Evolutionary conservation across 2,888 invertebrate genomes (phyloP), one percentile per base, ranked within the genome.

Genomic region (Meiosimyza decipiens): DNA sequence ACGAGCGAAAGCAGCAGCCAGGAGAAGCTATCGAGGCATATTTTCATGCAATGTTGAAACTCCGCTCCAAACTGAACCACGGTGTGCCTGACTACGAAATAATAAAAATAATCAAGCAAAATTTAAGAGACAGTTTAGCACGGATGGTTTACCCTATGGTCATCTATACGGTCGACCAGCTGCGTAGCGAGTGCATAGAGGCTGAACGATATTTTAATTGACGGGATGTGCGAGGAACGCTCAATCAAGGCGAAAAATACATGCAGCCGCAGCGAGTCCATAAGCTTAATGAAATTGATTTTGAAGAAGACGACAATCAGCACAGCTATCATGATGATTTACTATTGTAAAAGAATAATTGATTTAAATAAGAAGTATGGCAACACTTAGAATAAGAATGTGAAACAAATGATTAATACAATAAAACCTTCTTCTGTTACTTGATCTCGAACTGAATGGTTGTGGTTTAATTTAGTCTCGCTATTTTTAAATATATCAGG

Each of bases 151-250:
- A 55, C 33, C 54, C 72, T 3, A 47, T 66, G 18, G 40, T 18
- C 18, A 52, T 57, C 12, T 66, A 62, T 16, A 33, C 71, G 9
- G 67, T 72, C 6, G 59, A 72, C 11, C 71, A 72, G 7, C 50
- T 72, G 9, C 59, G 71, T 12, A 62, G 67, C 6, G 67, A 72
- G 18, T 62, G 67, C 54, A 60, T 60, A 7, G 71, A 72, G 15
- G 16, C 47, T 12, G 62, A 60, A 52, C 40, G 47, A 13, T 59
- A 50, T 50, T 67, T 50, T 54, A 1, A 52, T 7, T 40, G 18
- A 18, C 52, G 67, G 16, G 47, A 63, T 16, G 51, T 28, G 4
- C 28, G 28, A 28, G 28, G 28, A 28, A 28, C 28, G 28, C 28
- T 28, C 28, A 28, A 28, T 28, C 3, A 28, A 28, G 4, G 4